Conservation (phyloP, 2,797 vertebrate species). For the Pipistrellus pipistrellus region DNA sequence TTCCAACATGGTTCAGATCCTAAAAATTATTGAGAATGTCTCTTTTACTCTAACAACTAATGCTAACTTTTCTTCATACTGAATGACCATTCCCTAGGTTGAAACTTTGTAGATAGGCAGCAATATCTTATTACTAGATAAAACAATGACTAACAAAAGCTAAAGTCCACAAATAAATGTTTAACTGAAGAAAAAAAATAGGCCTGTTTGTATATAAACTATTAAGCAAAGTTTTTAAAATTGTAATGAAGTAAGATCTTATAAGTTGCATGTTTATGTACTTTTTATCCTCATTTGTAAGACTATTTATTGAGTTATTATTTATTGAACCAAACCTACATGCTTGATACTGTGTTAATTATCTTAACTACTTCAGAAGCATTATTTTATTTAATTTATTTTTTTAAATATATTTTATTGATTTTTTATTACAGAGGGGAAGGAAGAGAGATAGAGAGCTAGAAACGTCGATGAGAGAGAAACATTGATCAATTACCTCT, state of each 20-base stretch:
- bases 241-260: neutral
- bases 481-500: too few species aligned
- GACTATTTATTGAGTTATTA: neutral
- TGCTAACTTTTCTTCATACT: neutral
- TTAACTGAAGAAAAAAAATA: conserved; percentile 48
- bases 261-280: neutral
- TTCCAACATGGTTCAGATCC: neutral
- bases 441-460: too few species aligned
- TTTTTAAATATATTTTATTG: too few species aligned
- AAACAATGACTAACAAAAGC: conserved; percentile 75
- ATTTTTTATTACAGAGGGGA: too few species aligned
- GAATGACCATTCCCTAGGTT: neutral
- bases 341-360: neutral
- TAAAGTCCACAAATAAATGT: conserved; percentile 72
- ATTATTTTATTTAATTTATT: neutral
- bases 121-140: neutral
- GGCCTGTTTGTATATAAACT: neutral
- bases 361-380: neutral
- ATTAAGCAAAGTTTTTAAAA: neutral
- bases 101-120: neutral
- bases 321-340: neutral
- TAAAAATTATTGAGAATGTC: neutral
- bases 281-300: neutral
- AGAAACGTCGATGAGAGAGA: too few species aligned
- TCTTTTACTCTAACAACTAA: neutral